A percentile compares a stretch with the other conserved stretches of the same genome.
Evolutionary conservation across 1,140 invertebrate genomes (phyloP).

Genomic region (Eulimnadia texana): DNA sequence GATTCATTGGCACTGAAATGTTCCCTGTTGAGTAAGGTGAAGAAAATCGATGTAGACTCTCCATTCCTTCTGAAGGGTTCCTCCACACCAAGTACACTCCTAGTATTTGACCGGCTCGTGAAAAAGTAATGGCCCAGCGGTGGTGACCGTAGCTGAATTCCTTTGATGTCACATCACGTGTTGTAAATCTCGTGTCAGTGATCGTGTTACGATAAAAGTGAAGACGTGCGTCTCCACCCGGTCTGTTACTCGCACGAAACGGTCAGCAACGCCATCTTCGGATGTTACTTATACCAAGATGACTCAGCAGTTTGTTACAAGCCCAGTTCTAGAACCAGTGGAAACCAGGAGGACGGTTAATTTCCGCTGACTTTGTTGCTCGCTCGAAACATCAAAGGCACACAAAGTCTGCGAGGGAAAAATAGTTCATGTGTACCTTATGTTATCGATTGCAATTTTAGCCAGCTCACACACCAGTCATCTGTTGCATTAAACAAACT

Average conservation of each 20-base stretch:
- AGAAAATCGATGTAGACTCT: constrained; percentile 67
- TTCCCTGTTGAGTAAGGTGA: constrained; percentile 67
- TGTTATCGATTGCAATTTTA: too few species aligned
- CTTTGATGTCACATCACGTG: constrained; percentile 65
- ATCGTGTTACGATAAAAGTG: constrained; percentile 65
- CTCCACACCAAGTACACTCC: constrained; percentile 49
- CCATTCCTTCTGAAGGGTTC: constrained; percentile 35
- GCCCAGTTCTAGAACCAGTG: too few species aligned
- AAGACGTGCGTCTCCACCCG: constrained; percentile 69
- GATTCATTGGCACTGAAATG: constrained; percentile 73
- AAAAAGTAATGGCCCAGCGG: constrained; percentile 73
- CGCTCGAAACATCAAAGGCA: too few species aligned
- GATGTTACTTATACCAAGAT: not conserved
- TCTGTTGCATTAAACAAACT: too few species aligned
- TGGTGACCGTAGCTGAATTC: constrained; percentile 74
- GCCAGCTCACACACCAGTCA: too few species aligned
- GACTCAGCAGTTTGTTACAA: not conserved
- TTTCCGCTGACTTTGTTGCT: too few species aligned
- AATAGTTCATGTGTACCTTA: too few species aligned
- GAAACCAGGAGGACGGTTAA: too few species aligned
- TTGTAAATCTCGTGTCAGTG: constrained; percentile 59
- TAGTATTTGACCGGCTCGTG: constrained; percentile 57
- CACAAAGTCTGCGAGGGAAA: too few species aligned
- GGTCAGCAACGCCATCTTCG: constrained; percentile 61
- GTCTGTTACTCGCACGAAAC: constrained; percentile 68